Conservation (phyloP, 1,140 invertebrate species). For the Phortica variegata region DNA sequence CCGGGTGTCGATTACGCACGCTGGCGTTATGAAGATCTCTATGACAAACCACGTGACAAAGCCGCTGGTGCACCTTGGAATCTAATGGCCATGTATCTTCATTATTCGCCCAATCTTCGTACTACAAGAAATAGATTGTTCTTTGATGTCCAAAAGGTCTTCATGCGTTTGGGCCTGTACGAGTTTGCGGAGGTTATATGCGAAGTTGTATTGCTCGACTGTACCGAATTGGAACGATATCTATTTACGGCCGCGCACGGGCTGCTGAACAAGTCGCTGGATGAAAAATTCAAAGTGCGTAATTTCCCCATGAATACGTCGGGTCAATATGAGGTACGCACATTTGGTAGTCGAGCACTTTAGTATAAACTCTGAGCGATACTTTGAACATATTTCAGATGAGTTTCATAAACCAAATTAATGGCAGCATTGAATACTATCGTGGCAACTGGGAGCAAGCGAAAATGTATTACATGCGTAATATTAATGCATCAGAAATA, state of each 20-base stretch:
- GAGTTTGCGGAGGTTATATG: conserved; percentile 38
- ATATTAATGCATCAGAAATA: background rate
- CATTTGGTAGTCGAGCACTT: conserved; percentile 4
- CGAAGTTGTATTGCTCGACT: conserved; percentile 10
- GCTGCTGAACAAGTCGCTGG: conserved; percentile 20
- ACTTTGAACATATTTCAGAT: background rate
- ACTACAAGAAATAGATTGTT: conserved; percentile 3
- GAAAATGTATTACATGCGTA: conserved; percentile 16
- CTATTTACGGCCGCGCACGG: conserved; percentile 25
- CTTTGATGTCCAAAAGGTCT: conserved; percentile 22
- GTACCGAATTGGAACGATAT: conserved; percentile 25
- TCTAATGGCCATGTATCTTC: conserved; percentile 18
- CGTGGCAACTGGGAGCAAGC: conserved; percentile 15
- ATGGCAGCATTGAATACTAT: conserved; percentile 39
- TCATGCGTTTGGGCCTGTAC: conserved; percentile 30
- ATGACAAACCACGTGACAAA: background rate
- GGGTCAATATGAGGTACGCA: background rate
- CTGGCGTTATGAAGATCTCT: conserved; percentile 21
- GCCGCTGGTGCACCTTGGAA: conserved; percentile 8
- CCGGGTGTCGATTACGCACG: conserved; percentile 29
- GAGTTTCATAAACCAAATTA: conserved; percentile 26
- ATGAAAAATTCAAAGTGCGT: conserved; percentile 1
- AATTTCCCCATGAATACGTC: conserved; percentile 1
- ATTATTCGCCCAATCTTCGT: conserved; percentile 1
- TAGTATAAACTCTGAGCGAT: background rate